Evolutionary conservation across 2,797 vertebrate genomes (phyloP).

Genomic region (Schizopygopsis malacanthus): DNA sequence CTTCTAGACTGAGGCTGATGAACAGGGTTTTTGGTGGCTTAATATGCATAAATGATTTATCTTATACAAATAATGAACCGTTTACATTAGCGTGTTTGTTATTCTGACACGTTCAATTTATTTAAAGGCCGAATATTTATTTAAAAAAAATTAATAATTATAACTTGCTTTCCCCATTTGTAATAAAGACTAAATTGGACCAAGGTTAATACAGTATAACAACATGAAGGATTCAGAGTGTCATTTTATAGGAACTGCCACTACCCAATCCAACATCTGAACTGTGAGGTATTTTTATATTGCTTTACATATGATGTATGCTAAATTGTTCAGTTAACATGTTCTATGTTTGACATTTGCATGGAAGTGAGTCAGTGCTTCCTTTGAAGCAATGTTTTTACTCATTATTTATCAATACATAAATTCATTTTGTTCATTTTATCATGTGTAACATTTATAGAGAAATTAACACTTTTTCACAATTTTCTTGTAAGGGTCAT

Average conservation of each 20-base stretch:
- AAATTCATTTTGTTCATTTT: background rate
- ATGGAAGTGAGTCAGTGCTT: background rate
- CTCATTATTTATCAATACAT: background rate
- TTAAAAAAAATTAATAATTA: background rate
- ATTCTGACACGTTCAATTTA: background rate
- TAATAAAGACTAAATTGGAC: background rate
- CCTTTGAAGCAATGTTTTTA: background rate
- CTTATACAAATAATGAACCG: background rate
- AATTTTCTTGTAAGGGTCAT: background rate
- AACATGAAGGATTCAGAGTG: background rate
- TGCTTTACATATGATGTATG: background rate
- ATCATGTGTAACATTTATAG: background rate
- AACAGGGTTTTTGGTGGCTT: background rate
- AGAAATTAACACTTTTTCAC: background rate
- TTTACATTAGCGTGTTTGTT: slow-evolving; percentile 11
- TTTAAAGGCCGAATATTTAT: background rate
- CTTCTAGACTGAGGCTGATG: background rate
- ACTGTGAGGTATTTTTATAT: background rate
- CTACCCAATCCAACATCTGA: background rate
- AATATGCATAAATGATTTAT: background rate
- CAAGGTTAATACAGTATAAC: background rate
- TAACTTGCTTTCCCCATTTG: background rate
- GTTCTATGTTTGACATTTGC: background rate
- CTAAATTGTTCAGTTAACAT: background rate
- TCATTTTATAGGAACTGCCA: background rate